Percentiles rank a stretch among this genome's conserved stretches.
These are phyloP conservation scores for Fregata magnificens DNA, from an alignment of 2,113 vertebrate species.

Conservation along the genomic window DNA sequence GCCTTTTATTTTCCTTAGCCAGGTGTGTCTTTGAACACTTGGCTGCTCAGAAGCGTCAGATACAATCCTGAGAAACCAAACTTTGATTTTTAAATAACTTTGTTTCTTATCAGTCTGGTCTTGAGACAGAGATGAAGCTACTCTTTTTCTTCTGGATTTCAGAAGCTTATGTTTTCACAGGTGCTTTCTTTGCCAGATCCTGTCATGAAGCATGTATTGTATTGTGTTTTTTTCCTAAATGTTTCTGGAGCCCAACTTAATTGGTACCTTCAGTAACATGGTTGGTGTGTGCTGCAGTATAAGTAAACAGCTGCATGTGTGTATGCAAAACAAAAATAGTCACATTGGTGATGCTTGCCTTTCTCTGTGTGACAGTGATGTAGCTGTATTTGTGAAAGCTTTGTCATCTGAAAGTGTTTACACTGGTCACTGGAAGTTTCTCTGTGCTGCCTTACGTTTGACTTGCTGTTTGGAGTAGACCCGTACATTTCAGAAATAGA, in stretches of 20 bases:
- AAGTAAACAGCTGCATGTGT: conserved; percentile 42
- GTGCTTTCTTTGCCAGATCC: conserved; percentile 34
- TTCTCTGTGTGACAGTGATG: conserved; percentile 39
- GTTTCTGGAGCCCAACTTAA: conserved; percentile 16
- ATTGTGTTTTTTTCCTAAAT: conserved; percentile 6
- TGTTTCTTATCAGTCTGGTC: background rate
- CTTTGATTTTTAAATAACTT: background rate
- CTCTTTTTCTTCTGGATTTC: conserved; percentile 46
- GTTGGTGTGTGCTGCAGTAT: background rate
- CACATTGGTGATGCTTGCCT: conserved; percentile 47
- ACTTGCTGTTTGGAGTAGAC: conserved; percentile 31
- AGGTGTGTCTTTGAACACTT: conserved; percentile 35
- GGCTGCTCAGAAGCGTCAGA: background rate
- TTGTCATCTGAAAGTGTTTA: conserved; percentile 49
- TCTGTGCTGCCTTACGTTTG: conserved; percentile 34
- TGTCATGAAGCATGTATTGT: conserved; percentile 16
- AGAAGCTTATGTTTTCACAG: conserved; percentile 62
- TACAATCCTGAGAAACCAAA: conserved; percentile 29
- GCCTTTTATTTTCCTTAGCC: conserved; percentile 17
- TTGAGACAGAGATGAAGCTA: conserved; percentile 48
- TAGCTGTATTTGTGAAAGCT: conserved; percentile 48
- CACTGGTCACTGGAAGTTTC: conserved; percentile 29
- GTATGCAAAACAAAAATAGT: conserved; percentile 54
- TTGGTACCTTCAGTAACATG: conserved; percentile 17
- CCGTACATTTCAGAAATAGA: conserved; percentile 35